Conservation (phyloP, 2,113 vertebrate species). For the Dendropsophus ebraccatus region DNA sequence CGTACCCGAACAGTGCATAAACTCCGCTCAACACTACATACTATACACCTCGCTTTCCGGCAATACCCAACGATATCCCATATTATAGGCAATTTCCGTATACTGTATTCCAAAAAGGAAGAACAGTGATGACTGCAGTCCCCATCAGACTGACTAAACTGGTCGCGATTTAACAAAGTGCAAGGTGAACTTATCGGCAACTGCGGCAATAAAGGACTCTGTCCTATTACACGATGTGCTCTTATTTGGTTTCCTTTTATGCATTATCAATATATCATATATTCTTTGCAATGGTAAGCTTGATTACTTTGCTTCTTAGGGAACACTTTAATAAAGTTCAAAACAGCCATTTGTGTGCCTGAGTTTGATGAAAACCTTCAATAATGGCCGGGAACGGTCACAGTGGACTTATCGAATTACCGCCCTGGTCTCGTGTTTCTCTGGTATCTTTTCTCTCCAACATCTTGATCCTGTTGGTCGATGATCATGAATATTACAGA, state of each 20-base stretch:
- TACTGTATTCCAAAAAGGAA: background rate
- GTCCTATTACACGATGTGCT: background rate
- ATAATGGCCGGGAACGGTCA: conserved; percentile 29
- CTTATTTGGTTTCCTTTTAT: background rate
- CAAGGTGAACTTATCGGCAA: background rate
- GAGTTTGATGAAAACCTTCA: conserved; percentile 19
- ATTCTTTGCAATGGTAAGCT: background rate
- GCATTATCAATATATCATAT: conserved; percentile 2
- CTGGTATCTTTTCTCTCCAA: conserved; percentile 6
- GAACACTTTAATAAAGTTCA: conserved; percentile 45
- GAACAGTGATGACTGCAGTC: background rate
- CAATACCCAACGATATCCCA: no score
- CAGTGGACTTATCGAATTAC: conserved; percentile 37
- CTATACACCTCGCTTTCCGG: no score
- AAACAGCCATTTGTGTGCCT: conserved; percentile 19
- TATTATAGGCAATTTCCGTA: background rate
- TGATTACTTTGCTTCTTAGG: conserved; percentile 45
- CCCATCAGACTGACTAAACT: background rate
- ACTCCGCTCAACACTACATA: no score
- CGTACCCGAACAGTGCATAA: no score
- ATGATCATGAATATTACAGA: conserved; percentile 53
- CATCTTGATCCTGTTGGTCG: conserved; percentile 35
- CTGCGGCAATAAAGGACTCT: background rate
- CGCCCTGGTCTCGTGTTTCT: background rate
- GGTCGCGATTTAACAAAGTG: background rate